phyloP scores from a whole-genome alignment of 1,140 invertebrate species.

The Heliconius hermathena region DNA sequence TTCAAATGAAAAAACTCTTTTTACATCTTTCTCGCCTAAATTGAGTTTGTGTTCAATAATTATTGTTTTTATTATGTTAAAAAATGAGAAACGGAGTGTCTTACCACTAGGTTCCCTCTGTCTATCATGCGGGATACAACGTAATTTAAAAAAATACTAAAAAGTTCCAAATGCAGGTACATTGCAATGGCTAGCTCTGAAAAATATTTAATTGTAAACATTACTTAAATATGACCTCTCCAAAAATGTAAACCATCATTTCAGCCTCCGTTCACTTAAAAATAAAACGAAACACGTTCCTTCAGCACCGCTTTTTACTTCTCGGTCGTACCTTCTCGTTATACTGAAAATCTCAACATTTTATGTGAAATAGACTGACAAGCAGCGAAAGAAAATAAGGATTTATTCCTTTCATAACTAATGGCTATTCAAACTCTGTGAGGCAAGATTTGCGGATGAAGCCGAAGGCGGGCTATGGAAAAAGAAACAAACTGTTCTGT shows the following conservation, averaged over 20 bases:
- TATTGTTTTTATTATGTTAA: not conserved
- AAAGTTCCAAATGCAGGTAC: not conserved
- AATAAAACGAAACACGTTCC: slow-evolving; percentile 19
- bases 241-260: not conserved
- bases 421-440: slow-evolving; percentile 48
- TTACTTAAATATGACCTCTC: not conserved
- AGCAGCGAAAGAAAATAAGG: slow-evolving; percentile 45
- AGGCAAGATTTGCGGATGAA: slow-evolving; percentile 46
- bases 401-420: slow-evolving; percentile 50
- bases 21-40: not conserved
- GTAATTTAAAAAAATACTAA: too few relatives aligned
- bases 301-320: slow-evolving; percentile 22
- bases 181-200: not conserved
- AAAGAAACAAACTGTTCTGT: slow-evolving; percentile 36
- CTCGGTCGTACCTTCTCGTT: slow-evolving; percentile 31
- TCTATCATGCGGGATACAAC: too few relatives aligned
- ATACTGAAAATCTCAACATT: slow-evolving; percentile 39
- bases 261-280: not conserved
- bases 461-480: slow-evolving; percentile 41
- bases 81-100: too few relatives aligned
- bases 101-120: too few relatives aligned
- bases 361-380: slow-evolving; percentile 44
- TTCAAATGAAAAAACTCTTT: not conserved
- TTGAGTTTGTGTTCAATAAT: not conserved
- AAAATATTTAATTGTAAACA: not conserved